phyloP scores from a whole-genome alignment of 2,888 invertebrate genomes.

The Hydrotaea diabolus region DNA sequence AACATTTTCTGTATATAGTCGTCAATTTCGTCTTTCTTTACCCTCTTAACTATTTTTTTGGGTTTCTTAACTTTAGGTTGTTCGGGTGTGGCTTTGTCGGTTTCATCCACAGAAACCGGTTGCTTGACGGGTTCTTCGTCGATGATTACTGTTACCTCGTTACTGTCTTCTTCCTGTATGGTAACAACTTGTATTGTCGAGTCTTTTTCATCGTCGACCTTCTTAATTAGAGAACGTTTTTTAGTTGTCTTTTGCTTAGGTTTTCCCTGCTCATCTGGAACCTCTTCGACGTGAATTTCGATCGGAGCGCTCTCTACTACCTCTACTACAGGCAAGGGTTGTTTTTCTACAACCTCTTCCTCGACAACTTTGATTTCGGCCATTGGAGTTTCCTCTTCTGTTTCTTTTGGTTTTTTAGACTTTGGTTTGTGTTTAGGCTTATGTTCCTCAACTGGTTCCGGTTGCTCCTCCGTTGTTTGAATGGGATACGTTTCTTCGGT shows the following conservation, averaged over 20 bases:
- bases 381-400: conserved; percentile 64
- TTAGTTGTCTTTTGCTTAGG: conserved; percentile 76
- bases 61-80: conserved; percentile 72
- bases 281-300: conserved; percentile 73
- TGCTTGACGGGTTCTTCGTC: conserved; percentile 73
- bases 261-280: conserved; percentile 73
- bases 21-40: conserved; percentile 77
- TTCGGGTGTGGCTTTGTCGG: conserved; percentile 72
- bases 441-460: conserved; percentile 74
- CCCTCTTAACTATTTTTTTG: conserved; percentile 74
- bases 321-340: conserved; percentile 70
- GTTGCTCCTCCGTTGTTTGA: conserved; percentile 71
- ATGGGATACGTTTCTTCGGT: conserved; percentile 66
- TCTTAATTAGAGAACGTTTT: conserved; percentile 76
- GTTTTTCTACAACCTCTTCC: conserved; percentile 67
- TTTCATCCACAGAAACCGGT: conserved; percentile 62
- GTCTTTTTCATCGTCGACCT: conserved; percentile 73
- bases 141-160: conserved; percentile 75
- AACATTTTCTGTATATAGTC: conserved; percentile 79
- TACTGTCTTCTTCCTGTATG: conserved; percentile 75
- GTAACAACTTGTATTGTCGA: conserved; percentile 75
- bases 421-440: conserved; percentile 73
- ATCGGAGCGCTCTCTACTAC: conserved; percentile 73
- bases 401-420: conserved; percentile 63
- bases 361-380: conserved; percentile 73